phyloP scores from a whole-genome alignment of 2,113 vertebrate species.

The Phaethornis superciliosus region DNA sequence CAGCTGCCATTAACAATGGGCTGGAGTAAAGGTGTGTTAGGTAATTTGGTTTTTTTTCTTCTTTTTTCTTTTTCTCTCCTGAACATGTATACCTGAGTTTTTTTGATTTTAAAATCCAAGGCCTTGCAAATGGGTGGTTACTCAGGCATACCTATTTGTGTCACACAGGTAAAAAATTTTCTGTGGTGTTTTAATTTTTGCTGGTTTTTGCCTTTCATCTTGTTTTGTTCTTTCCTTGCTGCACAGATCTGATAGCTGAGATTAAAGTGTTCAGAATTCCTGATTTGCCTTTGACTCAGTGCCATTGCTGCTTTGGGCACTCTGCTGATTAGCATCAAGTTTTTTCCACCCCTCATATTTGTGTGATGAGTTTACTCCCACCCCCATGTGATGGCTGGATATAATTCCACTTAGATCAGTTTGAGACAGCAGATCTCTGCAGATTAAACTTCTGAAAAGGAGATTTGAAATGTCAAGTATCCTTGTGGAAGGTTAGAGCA shows the following conservation, averaged over 20 bases:
- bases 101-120: neutral
- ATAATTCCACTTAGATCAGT: neutral
- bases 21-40: neutral
- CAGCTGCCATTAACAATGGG: accelerated
- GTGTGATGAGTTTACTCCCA: neutral
- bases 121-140: neutral
- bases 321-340: neutral
- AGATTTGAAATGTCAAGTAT: neutral
- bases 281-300: neutral
- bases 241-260: neutral
- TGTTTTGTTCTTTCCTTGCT: neutral
- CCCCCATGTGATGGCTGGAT: neutral
- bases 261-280: conserved; percentile 1
- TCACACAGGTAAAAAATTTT: neutral
- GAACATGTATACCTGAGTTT: neutral
- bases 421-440: neutral
- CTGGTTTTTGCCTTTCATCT: neutral
- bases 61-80: neutral
- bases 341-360: neutral
- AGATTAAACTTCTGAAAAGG: neutral
- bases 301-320: neutral
- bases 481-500: neutral
- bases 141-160: neutral
- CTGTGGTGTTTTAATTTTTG: neutral
- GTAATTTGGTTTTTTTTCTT: neutral